Conservation (phyloP, 2,797 vertebrate genomes). For the Acanthurus leucopareius region DNA sequence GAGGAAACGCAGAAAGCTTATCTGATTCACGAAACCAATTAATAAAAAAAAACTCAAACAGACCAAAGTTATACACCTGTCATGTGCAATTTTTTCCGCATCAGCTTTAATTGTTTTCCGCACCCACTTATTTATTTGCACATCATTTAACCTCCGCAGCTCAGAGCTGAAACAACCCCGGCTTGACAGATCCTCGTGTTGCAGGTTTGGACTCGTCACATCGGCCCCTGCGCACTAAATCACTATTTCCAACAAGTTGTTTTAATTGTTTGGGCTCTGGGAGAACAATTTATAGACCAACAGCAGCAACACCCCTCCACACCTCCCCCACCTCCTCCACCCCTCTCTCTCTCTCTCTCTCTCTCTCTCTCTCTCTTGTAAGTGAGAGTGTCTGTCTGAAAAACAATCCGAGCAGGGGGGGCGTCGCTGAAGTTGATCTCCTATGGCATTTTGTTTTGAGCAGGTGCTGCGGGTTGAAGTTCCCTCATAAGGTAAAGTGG, state of each 20-base stretch:
- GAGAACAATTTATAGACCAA: slow-evolving; percentile 70
- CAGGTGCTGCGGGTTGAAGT: slow-evolving; percentile 94
- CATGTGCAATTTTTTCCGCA: not conserved
- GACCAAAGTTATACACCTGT: not conserved
- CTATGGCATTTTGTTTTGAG: slow-evolving; percentile 96
- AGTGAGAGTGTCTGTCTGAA: slow-evolving; percentile 91
- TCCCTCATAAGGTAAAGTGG: slow-evolving; percentile 99
- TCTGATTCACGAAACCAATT: slow-evolving; percentile 25
- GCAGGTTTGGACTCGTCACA: slow-evolving; percentile 34
- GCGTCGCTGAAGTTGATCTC: slow-evolving; percentile 88
- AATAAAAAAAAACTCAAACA: not conserved
- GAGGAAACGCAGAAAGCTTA: slow-evolving; percentile 31
- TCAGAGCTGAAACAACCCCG: not conserved
- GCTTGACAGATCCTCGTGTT: not conserved
- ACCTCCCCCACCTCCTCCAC: slow-evolving; percentile 24
- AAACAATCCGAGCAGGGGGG: slow-evolving; percentile 88
- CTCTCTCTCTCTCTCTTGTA: slow-evolving; percentile 71
- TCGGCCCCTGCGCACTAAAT: slow-evolving; percentile 47
- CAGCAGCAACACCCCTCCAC: slow-evolving; percentile 56
- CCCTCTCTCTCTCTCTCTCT: slow-evolving; percentile 54
- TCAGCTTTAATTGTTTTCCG: slow-evolving; percentile 30
- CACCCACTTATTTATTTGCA: slow-evolving; percentile 20
- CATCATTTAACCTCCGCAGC: slow-evolving; percentile 20
- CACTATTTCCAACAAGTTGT: slow-evolving; percentile 65
- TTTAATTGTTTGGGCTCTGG: slow-evolving; percentile 70